A percentile compares a stretch with the other conserved stretches of the same genome.
Conservation (phyloP, 2,888 invertebrate species). For the Drosophila incognita region DNA sequence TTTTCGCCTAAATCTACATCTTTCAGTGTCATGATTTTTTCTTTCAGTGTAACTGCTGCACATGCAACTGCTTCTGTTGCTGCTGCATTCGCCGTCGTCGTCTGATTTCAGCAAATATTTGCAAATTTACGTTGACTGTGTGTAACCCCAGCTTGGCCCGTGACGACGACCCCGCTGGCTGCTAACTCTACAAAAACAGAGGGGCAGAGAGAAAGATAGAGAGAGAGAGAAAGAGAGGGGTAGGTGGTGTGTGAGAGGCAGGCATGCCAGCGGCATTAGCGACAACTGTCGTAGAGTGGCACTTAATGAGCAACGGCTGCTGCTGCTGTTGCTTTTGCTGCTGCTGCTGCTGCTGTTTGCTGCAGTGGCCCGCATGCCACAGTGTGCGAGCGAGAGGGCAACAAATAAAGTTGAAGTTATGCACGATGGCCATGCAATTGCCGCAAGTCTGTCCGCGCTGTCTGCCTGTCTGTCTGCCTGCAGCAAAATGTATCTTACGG, state of each 20-base stretch:
- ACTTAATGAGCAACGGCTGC: slow-evolving; percentile 79
- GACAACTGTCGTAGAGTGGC: slow-evolving; percentile 80
- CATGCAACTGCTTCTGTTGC: slow-evolving; percentile 42
- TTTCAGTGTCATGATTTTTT: neutral
- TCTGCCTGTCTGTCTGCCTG: slow-evolving; percentile 31
- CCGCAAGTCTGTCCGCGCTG: slow-evolving; percentile 17
- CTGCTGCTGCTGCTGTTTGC: slow-evolving; percentile 18
- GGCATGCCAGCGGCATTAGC: slow-evolving; percentile 72
- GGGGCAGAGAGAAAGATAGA: neutral
- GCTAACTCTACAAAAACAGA: slow-evolving; percentile 9
- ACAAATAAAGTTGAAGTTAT: slow-evolving; percentile 75
- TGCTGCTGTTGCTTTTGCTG: slow-evolving; percentile 38
- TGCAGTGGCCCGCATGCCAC: slow-evolving; percentile 74
- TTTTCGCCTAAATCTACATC: neutral
- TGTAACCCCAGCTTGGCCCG: slow-evolving; percentile 69
- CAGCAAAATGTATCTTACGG: slow-evolving; percentile 68
- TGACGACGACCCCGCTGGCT: slow-evolving; percentile 63
- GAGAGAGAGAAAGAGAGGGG: neutral
- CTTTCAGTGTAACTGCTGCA: slow-evolving; percentile 27
- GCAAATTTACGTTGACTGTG: slow-evolving; percentile 78
- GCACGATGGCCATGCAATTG: slow-evolving; percentile 79
- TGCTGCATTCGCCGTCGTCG: slow-evolving; percentile 60
- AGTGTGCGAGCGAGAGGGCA: slow-evolving; percentile 52
- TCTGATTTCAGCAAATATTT: slow-evolving; percentile 78
- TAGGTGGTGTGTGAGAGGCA: slow-evolving; percentile 11